These are phyloP conservation scores for Morone chrysops DNA, from an alignment of 2,113 vertebrate genomes.

Conservation along the genomic window DNA sequence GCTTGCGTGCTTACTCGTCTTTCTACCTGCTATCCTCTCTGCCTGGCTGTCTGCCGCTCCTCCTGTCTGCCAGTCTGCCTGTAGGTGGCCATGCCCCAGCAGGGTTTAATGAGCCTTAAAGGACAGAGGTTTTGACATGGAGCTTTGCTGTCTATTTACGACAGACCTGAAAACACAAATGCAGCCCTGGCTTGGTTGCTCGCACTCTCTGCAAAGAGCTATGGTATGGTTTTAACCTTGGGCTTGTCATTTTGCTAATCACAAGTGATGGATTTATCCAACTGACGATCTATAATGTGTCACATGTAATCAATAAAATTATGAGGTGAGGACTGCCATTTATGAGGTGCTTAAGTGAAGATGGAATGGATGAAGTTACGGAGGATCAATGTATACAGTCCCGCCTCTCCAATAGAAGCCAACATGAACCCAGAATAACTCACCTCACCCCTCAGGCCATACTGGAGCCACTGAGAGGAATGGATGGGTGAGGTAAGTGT, in stretches of 20 bases:
- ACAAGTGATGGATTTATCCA: constrained; percentile 39
- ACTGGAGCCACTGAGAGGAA: constrained; percentile 42
- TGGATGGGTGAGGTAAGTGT: constrained; percentile 49
- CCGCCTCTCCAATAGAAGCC: constrained; percentile 5
- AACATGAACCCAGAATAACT: constrained; percentile 53
- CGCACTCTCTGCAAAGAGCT: not conserved
- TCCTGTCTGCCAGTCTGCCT: constrained; percentile 45
- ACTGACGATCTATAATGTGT: constrained; percentile 37
- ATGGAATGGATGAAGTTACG: not conserved
- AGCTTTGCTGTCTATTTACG: constrained; percentile 44
- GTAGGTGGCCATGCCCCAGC: constrained; percentile 60
- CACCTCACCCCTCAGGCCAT: constrained; percentile 22
- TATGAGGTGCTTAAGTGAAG: constrained; percentile 7
- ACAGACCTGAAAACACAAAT: constrained; percentile 26
- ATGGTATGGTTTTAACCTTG: constrained; percentile 10
- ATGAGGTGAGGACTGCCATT: constrained; percentile 16
- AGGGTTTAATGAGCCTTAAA: constrained; percentile 78
- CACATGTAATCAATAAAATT: constrained; percentile 45
- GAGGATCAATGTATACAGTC: constrained; percentile 1
- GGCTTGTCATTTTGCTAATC: constrained; percentile 44
- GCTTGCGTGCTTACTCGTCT: constrained; percentile 48
- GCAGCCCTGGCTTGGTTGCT: constrained; percentile 26
- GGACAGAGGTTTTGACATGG: constrained; percentile 59
- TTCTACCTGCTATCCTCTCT: constrained; percentile 37
- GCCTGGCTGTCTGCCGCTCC: constrained; percentile 27